Evolutionary conservation across 1,140 invertebrate species (phyloP).

Genomic region (Andrena cerasifolii): DNA sequence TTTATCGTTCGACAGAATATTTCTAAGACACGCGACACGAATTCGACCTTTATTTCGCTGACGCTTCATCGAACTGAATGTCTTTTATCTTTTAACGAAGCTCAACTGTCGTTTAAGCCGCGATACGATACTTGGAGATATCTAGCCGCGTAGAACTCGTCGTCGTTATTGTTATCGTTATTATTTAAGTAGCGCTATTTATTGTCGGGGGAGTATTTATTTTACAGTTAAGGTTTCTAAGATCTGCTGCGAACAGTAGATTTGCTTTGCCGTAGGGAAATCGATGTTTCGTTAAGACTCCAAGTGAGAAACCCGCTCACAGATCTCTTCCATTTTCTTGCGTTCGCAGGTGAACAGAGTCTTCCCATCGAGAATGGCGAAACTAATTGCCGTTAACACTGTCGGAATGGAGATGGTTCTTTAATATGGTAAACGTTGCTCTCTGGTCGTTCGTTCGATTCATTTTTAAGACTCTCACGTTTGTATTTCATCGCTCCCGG

Average conservation of each 20-base stretch:
- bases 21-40: not conserved
- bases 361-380: not conserved
- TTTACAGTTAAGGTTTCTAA: not conserved
- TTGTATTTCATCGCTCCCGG: not conserved
- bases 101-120: not conserved
- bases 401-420: not conserved
- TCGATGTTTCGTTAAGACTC: not conserved
- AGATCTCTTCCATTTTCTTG: too few relatives aligned
- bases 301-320: too few relatives aligned
- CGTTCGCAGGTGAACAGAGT: too few relatives aligned
- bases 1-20: too few relatives aligned
- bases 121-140: not conserved
- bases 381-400: not conserved
- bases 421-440: not conserved
- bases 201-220: not conserved
- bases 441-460: not conserved
- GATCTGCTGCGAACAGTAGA: not conserved
- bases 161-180: conserved; percentile 11
- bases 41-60: not conserved
- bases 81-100: not conserved
- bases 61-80: not conserved
- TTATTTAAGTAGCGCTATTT: conserved; percentile 9
- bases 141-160: too few relatives aligned
- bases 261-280: not conserved
- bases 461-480: not conserved